Base-by-base conservation (phyloP, 1,140 invertebrate genomes). In the Drosophila sturtevanti region DNA sequence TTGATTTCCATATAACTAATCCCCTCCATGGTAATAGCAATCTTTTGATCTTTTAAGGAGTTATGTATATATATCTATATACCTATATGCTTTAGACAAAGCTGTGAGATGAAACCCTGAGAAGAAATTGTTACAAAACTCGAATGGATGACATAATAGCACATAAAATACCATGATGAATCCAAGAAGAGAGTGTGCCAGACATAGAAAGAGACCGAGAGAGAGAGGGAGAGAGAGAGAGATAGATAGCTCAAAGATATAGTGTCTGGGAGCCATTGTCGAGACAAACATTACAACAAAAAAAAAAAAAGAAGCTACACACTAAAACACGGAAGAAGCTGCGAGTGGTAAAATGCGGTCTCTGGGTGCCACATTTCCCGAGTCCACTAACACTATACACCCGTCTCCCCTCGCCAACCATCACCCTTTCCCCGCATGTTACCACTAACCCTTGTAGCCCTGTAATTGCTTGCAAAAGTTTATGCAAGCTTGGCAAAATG, bases 321-420 rank as follows among this genome's bases (percentile, higher is more conserved):
- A 51, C 62, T n/a, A n/a, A n/a, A 41, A 73, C 60, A 84, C 81
- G 81, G 77, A 85, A 85, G 81, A 48, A 48, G 41, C 41, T 48
- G 41, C 21, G 41, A 48, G 41, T 48, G 41, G 16, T 48, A 48
- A 48, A 48, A 48, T 48, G 63, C 69, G 64, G 64, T 69, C 71
- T 68, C 61, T 66, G 74, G 66, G 72, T 55, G 52, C 63, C 11
- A 27, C 58, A 9, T 14, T 24, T n/a, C 18, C n/a, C 55, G 11
- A 34, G 22, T 18, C 7, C 58, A 35, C 11, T 37, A 34, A 11
- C 27, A 31, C 52, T 14, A 11, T 35, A n/a, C n/a, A n/a, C 16
- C 12, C 9, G 11, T 14, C 21, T 22, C 7, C 11, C 34, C 34
- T 11, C 9, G 11, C 52, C 9, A 31, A 6, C 18, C 55, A 31